Percentiles rank a stretch among this genome's conserved stretches.
phyloP scores from a whole-genome alignment of 2,888 invertebrate species.

The Nebria brevicollis region DNA sequence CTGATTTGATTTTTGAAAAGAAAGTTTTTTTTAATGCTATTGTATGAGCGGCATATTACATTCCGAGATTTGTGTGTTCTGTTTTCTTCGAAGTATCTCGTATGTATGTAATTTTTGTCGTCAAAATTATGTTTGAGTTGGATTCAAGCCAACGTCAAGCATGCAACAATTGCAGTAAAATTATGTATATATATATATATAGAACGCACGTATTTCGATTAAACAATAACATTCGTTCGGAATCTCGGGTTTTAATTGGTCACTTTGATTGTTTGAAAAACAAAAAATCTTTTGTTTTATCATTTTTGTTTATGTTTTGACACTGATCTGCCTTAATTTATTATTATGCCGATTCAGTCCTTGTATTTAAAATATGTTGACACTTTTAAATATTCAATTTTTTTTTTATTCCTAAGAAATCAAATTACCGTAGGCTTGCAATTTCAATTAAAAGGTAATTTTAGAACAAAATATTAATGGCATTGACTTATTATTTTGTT shows the following conservation, averaged over 20 bases:
- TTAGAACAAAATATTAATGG: too few species aligned
- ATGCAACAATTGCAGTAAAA: slow-evolving; percentile 45
- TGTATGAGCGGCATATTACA: slow-evolving; percentile 6
- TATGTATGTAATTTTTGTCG: slow-evolving; percentile 41
- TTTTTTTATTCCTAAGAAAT: background rate
- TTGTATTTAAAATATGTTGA: background rate
- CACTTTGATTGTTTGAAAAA: background rate
- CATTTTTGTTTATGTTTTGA: slow-evolving; percentile 24
- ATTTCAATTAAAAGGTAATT: too few species aligned
- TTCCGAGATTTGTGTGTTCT: slow-evolving; percentile 12
- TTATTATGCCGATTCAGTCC: slow-evolving; percentile 24
- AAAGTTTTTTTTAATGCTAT: slow-evolving; percentile 28
- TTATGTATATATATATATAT: slow-evolving; percentile 41
- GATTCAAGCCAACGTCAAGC: slow-evolving; percentile 20
- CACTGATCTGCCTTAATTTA: slow-evolving; percentile 36
- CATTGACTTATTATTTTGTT: too few species aligned
- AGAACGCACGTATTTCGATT: slow-evolving; percentile 33
- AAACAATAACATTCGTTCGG: slow-evolving; percentile 9
- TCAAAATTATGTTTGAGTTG: slow-evolving; percentile 36
- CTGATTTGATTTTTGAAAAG: slow-evolving; percentile 39
- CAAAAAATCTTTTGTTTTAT: background rate
- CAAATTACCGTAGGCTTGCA: background rate
- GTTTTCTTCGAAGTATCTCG: slow-evolving; percentile 24
- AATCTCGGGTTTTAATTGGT: background rate
- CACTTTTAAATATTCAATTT: background rate